Conservation (phyloP, 2,888 invertebrate genomes). For the Escarpia spicata region DNA sequence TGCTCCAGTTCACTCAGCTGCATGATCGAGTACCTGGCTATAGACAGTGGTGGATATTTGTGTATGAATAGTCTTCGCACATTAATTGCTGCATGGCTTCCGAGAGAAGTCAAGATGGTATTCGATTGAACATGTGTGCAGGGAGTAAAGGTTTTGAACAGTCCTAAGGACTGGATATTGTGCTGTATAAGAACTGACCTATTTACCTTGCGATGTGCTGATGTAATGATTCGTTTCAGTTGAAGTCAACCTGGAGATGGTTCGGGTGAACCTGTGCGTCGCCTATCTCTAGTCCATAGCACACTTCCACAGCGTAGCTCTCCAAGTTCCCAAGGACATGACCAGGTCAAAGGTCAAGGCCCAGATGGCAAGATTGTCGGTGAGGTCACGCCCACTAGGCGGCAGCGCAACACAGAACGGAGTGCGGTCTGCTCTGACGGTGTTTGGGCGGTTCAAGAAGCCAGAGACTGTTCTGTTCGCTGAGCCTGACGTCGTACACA, state of each 20-base stretch:
- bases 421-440: slow-evolving; percentile 66
- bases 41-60: no score
- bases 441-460: slow-evolving; percentile 79
- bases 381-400: background rate
- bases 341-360: slow-evolving; percentile 7
- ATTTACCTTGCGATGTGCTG: no score
- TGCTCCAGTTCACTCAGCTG: no score
- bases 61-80: no score
- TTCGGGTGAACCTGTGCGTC: slow-evolving; percentile 78
- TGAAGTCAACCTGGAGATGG: slow-evolving; percentile 79
- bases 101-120: no score
- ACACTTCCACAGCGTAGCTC: slow-evolving; percentile 73
- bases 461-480: slow-evolving; percentile 83
- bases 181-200: no score
- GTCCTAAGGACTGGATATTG: no score
- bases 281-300: slow-evolving; percentile 75
- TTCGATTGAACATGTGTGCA: no score
- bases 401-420: slow-evolving; percentile 29
- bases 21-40: no score
- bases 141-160: no score
- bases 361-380: background rate
- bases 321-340: slow-evolving; percentile 49
- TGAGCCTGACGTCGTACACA: slow-evolving; percentile 63
- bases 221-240: slow-evolving; percentile 62
- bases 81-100: no score